Conservation (phyloP, 2,113 vertebrate species). For the Xyliphius kryptos region DNA sequence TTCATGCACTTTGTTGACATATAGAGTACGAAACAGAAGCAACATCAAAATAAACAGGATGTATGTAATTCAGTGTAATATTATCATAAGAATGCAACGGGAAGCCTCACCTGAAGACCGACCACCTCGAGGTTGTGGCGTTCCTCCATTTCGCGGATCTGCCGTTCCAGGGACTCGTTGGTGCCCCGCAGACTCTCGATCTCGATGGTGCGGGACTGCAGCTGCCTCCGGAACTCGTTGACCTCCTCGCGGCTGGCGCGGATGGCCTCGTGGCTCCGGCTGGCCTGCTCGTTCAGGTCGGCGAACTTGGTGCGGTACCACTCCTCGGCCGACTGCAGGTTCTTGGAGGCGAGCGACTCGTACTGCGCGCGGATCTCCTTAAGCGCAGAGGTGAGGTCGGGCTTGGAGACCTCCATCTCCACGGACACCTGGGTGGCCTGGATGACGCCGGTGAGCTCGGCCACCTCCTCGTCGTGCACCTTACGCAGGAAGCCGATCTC, state of each 20-base stretch:
- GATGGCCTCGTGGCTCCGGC: conserved; percentile 78
- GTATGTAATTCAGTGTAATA: too few relatives aligned
- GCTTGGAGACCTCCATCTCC: conserved; percentile 75
- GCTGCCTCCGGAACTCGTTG: conserved; percentile 86
- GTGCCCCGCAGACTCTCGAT: conserved; percentile 86
- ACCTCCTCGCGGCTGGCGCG: conserved; percentile 82
- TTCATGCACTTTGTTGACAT: too few relatives aligned
- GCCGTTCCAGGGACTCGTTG: conserved; percentile 87
- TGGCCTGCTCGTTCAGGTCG: conserved; percentile 81
- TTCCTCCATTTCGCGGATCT: conserved; percentile 89
- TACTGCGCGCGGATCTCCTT: conserved; percentile 87
- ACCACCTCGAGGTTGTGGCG: conserved; percentile 73
- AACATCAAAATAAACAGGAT: too few relatives aligned
- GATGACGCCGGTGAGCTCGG: conserved; percentile 77
- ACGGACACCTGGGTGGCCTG: conserved; percentile 76
- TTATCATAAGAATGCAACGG: too few relatives aligned
- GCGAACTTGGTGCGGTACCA: conserved; percentile 92
- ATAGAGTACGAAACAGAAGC: too few relatives aligned
- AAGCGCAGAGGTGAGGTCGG: conserved; percentile 83
- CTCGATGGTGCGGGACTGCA: conserved; percentile 87
- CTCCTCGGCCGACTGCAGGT: conserved; percentile 88
- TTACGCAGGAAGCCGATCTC: conserved; percentile 82
- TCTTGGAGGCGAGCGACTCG: conserved; percentile 84
- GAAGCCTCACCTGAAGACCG: conserved; percentile 74
- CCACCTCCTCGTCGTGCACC: conserved; percentile 83